A percentile compares a stretch with the other conserved stretches of the same genome.
phyloP scores from a whole-genome alignment of 2,888 invertebrate species.

The Margaritifera margaritifera region DNA sequence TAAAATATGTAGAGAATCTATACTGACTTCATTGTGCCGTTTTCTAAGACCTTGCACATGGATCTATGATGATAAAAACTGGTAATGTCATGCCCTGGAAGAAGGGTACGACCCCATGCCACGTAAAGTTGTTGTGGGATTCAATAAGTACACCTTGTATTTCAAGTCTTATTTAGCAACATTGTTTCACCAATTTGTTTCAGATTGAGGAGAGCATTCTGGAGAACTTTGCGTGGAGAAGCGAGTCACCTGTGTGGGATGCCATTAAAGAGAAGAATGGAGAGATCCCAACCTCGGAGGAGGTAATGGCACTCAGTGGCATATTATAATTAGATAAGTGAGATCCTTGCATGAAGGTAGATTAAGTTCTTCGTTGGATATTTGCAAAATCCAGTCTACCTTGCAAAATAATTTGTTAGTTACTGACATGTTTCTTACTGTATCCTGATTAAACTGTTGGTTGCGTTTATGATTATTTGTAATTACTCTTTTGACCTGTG shows the following conservation, averaged over 20 bases:
- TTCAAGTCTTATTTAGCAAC: no score
- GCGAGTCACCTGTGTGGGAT: constrained; percentile 91
- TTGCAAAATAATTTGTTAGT: no score
- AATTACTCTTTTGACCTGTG: no score
- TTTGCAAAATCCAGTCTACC: not conserved
- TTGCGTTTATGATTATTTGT: not conserved
- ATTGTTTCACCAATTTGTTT: constrained; percentile 22
- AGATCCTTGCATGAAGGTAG: not conserved
- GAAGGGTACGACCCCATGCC: not conserved
- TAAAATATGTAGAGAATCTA: no score
- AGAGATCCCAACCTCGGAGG: constrained; percentile 85
- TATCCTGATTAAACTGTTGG: not conserved
- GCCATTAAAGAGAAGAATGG: constrained; percentile 78
- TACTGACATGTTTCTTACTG: no score
- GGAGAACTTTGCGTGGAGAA: constrained; percentile 92
- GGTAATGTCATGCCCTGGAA: not conserved
- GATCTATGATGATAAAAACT: no score
- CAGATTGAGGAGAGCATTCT: constrained; percentile 95
- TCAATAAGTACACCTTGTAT: no score
- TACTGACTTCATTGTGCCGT: no score
- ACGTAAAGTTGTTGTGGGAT: no score
- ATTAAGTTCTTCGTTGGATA: not conserved
- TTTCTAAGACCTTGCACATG: no score
- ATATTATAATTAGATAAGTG: not conserved
- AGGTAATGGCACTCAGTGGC: constrained; percentile 75